Base-by-base conservation (phyloP, 2,797 vertebrate genomes). In the Sardinella longiceps region DNA sequence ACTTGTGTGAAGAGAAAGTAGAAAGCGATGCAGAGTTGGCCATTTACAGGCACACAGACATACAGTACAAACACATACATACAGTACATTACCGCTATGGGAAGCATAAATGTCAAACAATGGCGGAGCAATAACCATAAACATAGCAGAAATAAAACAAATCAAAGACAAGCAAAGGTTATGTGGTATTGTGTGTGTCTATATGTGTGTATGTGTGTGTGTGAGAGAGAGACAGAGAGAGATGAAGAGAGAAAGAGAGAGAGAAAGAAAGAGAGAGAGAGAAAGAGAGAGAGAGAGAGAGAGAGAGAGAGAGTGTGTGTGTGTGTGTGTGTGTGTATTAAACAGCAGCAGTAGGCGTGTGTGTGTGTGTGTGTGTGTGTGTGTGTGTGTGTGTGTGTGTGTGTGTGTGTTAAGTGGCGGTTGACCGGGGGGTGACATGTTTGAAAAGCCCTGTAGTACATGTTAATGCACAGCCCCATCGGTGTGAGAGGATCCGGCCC, bases 391-490 rank as follows among this genome's bases (percentile, higher is more conserved):
- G 58, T 63, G 58, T 63, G 23, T 63, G 58, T 63, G 33, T 30
- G 37, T 70, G 63, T 3, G 50, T 58, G 33, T 60, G 51, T 63
- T 20, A 60, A 53, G 23, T 80, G 56, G 37, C 84, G 11, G 39
- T 81, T 25, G 48, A 82, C 87, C 80, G 80, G 84, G n/a, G 33
- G 84, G 85, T 84, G 86, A 87, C 87, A 86, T 88, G 85, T 86
- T 70, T 70, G 33, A 70, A 56, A 70, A 70, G 63, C 63, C 15
- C 28, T 70, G 63, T 37, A 37, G 63, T 37, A 37, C 63, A 70
- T 70, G 63, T 70, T 70, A 70, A 70, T 70, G 63, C 63, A 70
- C 18, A 70, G 3, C 30, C 11, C 25, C 28, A 14, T 14, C 63
- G n/a, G n/a, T n/a, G n/a, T 37, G 28, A 15, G 63, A 30, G 63